phyloP scores from a whole-genome alignment of 2,113 vertebrate species.

The Neolamprologus cancellatus region DNA sequence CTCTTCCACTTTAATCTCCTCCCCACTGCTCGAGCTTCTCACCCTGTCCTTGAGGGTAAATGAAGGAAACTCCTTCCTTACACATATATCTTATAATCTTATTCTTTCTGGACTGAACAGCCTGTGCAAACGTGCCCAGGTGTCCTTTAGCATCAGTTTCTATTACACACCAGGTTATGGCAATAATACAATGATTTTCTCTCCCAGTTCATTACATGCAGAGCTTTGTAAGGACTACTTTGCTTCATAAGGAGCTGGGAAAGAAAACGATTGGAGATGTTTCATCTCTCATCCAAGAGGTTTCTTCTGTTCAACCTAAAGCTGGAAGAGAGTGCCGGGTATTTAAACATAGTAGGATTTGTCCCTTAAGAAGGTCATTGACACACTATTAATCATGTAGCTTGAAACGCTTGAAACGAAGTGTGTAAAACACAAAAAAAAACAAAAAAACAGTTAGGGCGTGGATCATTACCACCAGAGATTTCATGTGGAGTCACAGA shows the following conservation, averaged over 20 bases:
- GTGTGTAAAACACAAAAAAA: background rate
- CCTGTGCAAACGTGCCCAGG: background rate
- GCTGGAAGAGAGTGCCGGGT: background rate
- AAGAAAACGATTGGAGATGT: background rate
- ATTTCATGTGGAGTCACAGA: background rate
- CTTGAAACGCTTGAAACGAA: background rate
- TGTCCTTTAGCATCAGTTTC: background rate
- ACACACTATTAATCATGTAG: background rate
- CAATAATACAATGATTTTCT: background rate
- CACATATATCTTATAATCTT: background rate
- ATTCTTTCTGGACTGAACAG: background rate
- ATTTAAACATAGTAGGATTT: background rate
- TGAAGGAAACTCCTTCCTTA: background rate
- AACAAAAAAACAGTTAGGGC: background rate
- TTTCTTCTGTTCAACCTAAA: background rate
- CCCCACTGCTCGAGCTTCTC: background rate
- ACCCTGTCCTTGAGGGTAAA: background rate
- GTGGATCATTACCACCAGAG: background rate
- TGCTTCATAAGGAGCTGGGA: background rate
- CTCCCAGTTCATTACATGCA: background rate
- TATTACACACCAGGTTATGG: no score
- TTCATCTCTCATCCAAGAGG: background rate
- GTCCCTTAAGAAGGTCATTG: background rate
- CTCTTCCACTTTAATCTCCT: background rate
- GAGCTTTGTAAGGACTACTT: background rate